Evolutionary conservation across 2,113 vertebrate genomes (phyloP), one percentile per base, ranked within the genome.

Genomic region (Galeopterus variegatus): DNA sequence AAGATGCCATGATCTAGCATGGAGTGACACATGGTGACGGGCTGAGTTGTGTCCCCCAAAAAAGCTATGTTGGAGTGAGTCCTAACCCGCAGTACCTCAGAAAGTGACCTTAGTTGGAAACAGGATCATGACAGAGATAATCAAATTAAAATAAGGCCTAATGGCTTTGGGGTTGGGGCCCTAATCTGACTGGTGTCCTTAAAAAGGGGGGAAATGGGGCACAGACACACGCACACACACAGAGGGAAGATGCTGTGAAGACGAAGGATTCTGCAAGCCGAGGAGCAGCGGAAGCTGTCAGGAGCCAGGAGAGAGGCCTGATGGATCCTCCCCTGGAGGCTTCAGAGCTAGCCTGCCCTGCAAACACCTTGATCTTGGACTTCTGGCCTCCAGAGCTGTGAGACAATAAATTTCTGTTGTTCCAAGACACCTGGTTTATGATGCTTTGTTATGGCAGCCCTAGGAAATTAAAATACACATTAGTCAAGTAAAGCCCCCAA

Each of bases 271-370:
- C 70, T 41, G 28, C 4, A 81, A 12, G 21, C 23, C 13, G 4
- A 13, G 23, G 1, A n/a, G 33, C 21, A 26, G 14, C 8, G 4
- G 13, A 70, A 73, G 79, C 4, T 69, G 26, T 26, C 4, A 24
- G 31, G 26, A 80, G 13, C n/a, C 48, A 0, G 0, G 33, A 48
- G 31, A 76, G 60, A 52, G 11, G 12, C 48, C 48, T 3, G 31
- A 9, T 0, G 13, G 26, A 17, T 0, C 18, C 1, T 8, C 31
- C 33, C 9, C 23, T 19, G 2, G 23, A 0, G 8, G 33, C 56
- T 65, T 17, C 15, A 6, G 65, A 33, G 31, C 9, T 26, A 89
- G 6, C 6, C 0, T 5, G n/a, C 54, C 50, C 52, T 12, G 4
- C 12, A 3, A 15, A 70, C 15, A 52, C 13, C 86, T 45, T 33